Conservation (phyloP, 2,113 vertebrate species). For the Morphnarchus princeps region DNA sequence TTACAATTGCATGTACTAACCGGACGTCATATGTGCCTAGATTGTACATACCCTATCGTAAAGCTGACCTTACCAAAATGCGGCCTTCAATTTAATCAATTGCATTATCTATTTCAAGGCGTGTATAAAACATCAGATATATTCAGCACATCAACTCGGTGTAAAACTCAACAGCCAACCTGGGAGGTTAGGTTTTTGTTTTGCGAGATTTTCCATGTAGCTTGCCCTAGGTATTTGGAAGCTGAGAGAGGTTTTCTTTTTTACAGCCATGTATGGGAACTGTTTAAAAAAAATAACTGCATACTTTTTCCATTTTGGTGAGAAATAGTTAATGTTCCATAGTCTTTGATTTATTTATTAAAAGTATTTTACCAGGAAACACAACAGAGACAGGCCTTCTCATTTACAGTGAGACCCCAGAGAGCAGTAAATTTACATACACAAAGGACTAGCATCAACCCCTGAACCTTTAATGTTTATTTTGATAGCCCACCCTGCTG, state of each 20-base stretch:
- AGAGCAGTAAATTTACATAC: conserved; percentile 81
- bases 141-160: not conserved
- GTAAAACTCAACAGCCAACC: conserved; percentile 19
- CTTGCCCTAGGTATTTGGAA: not conserved
- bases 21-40: not conserved
- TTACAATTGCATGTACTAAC: not conserved
- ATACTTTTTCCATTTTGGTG: conserved; percentile 17
- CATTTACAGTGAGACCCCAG: conserved; percentile 72
- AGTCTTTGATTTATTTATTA: conserved; percentile 82
- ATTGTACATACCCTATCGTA: not conserved
- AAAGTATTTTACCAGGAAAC: conserved; percentile 79
- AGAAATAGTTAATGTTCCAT: conserved; percentile 67
- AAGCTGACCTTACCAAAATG: not conserved
- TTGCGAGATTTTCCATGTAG: not conserved
- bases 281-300: not conserved
- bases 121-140: not conserved
- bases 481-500: conserved; percentile 77
- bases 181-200: not conserved
- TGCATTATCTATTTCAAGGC: not conserved
- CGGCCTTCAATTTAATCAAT: conserved; percentile 1
- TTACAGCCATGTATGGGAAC: not conserved
- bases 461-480: conserved; percentile 80
- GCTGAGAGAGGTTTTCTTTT: not conserved
- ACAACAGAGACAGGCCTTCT: conserved; percentile 75
- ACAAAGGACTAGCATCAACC: conserved; percentile 78